Conservation (phyloP, 2,113 vertebrate genomes). For the Chauna torquata region DNA sequence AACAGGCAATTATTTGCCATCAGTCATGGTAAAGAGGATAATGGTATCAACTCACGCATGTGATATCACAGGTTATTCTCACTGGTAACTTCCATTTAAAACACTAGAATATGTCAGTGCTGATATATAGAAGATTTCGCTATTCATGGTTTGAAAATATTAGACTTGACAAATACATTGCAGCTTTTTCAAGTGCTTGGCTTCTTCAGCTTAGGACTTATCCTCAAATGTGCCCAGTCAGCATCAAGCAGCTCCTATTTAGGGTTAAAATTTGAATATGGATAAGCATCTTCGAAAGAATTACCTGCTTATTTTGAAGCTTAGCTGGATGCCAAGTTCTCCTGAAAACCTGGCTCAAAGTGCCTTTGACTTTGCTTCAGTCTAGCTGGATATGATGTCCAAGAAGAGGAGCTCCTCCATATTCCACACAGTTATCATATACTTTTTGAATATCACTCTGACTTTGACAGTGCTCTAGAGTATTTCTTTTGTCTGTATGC, state of each 20-base stretch:
- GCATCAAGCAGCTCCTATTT: background rate
- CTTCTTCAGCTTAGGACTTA: background rate
- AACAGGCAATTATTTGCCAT: background rate
- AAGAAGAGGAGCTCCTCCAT: background rate
- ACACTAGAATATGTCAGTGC: background rate
- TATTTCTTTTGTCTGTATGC: background rate
- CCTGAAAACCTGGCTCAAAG: background rate
- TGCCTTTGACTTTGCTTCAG: background rate
- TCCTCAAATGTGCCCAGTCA: background rate
- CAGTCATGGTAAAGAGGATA: background rate
- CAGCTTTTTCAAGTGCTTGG: background rate
- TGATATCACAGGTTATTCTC: background rate
- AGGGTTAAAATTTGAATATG: background rate
- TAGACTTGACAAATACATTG: background rate
- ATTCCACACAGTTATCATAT: background rate
- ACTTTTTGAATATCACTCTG: background rate
- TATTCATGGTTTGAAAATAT: background rate
- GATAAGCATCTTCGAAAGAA: background rate
- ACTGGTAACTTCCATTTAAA: background rate
- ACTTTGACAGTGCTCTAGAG: background rate
- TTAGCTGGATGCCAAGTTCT: background rate
- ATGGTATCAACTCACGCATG: rapidly evolving
- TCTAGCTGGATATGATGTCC: background rate
- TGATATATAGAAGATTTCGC: background rate
- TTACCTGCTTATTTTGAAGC: background rate